Percentiles rank a stretch among this genome's conserved stretches.
Conservation (phyloP, 2,113 vertebrate species). For the Geococcyx californianus region DNA sequence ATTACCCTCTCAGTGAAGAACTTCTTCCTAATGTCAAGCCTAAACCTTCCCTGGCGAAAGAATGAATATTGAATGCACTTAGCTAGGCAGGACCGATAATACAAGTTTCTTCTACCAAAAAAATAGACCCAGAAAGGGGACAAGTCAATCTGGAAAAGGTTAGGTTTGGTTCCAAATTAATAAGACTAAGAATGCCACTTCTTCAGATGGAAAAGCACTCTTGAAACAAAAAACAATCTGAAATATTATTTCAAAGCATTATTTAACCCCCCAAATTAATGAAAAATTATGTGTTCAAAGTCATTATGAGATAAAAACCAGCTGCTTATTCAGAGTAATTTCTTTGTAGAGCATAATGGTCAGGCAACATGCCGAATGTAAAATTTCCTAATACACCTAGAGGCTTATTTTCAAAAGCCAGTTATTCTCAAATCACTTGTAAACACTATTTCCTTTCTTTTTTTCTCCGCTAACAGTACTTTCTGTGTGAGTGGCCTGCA, state of each 20-base stretch:
- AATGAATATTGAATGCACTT: neutral
- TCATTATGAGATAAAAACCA: neutral
- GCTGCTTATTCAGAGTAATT: constrained; percentile 22
- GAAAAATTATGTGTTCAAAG: constrained; percentile 14
- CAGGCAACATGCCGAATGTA: neutral
- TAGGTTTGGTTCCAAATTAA: neutral
- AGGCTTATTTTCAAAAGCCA: constrained; percentile 39
- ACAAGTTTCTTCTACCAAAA: neutral
- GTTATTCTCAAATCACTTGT: constrained; percentile 49
- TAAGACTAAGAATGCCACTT: neutral
- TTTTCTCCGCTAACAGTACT: neutral
- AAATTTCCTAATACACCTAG: constrained; percentile 26
- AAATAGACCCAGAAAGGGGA: neutral
- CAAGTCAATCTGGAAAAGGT: neutral
- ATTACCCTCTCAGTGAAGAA: too few relatives aligned
- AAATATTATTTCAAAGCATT: constrained; percentile 14
- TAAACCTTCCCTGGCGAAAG: too few relatives aligned
- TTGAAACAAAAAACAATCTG: neutral
- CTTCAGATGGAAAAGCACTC: neutral
- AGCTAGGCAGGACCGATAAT: neutral
- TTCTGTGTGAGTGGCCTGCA: neutral
- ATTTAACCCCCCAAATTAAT: constrained; percentile 33
- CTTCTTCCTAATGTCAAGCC: too few relatives aligned
- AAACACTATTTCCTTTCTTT: constrained; percentile 10
- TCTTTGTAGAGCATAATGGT: constrained; percentile 11